phyloP scores from a whole-genome alignment of 1,140 invertebrate genomes.

The Propsilocerus akamusi region DNA sequence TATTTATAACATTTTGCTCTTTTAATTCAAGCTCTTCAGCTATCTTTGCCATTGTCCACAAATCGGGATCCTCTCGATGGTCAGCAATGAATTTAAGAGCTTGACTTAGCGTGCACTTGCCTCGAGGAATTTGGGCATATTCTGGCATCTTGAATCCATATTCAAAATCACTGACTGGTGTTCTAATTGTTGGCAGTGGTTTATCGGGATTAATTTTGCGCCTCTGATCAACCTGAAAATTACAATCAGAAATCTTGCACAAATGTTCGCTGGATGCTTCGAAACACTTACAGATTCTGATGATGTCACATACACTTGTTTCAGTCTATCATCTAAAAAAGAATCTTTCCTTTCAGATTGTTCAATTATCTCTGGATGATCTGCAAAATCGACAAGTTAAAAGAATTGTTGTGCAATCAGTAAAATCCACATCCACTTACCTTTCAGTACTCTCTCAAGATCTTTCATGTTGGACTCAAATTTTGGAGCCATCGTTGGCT shows the following conservation, averaged over 20 bases:
- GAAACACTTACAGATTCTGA: too few species aligned
- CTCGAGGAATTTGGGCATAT: slow-evolving; percentile 22
- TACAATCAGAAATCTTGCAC: slow-evolving; percentile 18
- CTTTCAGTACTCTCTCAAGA: slow-evolving; percentile 35
- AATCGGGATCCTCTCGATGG: slow-evolving; percentile 34
- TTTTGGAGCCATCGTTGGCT: slow-evolving; percentile 42
- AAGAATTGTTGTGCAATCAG: slow-evolving; percentile 7
- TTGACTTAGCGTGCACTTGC: slow-evolving; percentile 30
- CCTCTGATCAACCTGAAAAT: slow-evolving; percentile 10
- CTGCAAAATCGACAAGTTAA: slow-evolving; percentile 20
- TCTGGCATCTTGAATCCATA: slow-evolving; percentile 35
- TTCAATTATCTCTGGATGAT: slow-evolving; percentile 35
- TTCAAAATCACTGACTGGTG: slow-evolving; percentile 23
- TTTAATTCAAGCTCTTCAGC: slow-evolving; percentile 45
- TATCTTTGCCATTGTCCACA: slow-evolving; percentile 33
- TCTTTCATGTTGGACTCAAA: slow-evolving; percentile 34
- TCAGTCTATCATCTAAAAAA: slow-evolving; percentile 35
- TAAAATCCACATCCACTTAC: slow-evolving; percentile 18
- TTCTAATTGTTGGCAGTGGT: slow-evolving; percentile 18
- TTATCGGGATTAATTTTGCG: slow-evolving; percentile 2
- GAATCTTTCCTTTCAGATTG: slow-evolving; percentile 35
- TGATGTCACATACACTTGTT: slow-evolving; percentile 48
- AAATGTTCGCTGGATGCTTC: too few species aligned
- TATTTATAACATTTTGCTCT: slow-evolving; percentile 30
- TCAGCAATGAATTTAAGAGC: slow-evolving; percentile 37